A percentile compares a stretch with the other conserved stretches of the same genome.
Conservation (phyloP, 2,797 vertebrate species). For the Fringilla coelebs region DNA sequence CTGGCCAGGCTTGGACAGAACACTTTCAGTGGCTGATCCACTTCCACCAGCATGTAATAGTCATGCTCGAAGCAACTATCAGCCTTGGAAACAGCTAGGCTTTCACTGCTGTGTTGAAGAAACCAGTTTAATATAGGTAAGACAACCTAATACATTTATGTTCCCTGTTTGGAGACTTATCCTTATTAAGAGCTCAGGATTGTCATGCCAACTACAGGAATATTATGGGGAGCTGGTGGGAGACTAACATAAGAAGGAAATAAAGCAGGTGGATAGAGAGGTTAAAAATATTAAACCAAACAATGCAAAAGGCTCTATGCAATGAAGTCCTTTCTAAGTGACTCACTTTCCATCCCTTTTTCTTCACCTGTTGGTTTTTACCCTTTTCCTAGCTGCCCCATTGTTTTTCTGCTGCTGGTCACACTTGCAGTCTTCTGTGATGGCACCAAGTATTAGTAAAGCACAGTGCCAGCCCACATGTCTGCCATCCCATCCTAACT, state of each 20-base stretch:
- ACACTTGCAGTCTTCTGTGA: background rate
- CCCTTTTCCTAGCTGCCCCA: background rate
- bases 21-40: background rate
- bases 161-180: background rate
- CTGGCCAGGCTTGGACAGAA: background rate
- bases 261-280: background rate
- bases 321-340: background rate
- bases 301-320: background rate
- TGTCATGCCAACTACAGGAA: background rate
- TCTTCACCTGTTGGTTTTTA: background rate
- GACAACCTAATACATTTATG: background rate
- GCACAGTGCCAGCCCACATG: rapidly evolving
- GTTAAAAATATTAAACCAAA: background rate
- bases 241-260: background rate
- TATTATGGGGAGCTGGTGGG: background rate
- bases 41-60: background rate
- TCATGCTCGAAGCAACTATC: background rate
- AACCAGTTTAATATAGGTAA: background rate
- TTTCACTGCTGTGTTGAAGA: background rate
- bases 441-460: background rate
- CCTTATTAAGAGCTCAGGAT: background rate
- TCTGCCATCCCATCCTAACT: background rate
- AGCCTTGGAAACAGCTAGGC: background rate
- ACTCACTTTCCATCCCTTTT: background rate
- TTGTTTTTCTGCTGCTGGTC: background rate